These are phyloP conservation scores for Drosophila pectinifera DNA, from an alignment of 1,140 invertebrate species.

Conservation along the genomic window DNA sequence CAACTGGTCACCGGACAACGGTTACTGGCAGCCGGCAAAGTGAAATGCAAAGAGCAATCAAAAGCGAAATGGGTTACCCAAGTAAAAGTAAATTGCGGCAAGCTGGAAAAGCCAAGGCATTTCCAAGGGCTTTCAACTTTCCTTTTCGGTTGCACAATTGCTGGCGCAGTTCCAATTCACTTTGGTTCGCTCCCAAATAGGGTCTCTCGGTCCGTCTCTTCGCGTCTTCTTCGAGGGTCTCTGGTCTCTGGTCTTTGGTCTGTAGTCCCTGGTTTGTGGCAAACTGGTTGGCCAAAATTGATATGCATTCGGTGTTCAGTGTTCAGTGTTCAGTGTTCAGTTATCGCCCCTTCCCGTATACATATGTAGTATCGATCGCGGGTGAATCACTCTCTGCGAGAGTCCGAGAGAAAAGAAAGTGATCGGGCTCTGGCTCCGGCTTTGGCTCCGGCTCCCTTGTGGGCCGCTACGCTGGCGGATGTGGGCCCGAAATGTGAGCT, in stretches of 20 bases:
- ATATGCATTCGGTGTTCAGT: slow-evolving; percentile 55
- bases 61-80: slow-evolving; percentile 76
- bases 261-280: slow-evolving; percentile 7
- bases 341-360: slow-evolving; percentile 29
- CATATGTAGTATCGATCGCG: slow-evolving; percentile 31
- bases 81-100: slow-evolving; percentile 77
- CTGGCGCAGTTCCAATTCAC: slow-evolving; percentile 9
- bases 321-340: slow-evolving; percentile 50
- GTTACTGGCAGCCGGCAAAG: slow-evolving; percentile 52
- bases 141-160: slow-evolving; percentile 76
- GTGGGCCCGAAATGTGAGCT: slow-evolving; percentile 30
- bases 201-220: slow-evolving; percentile 11
- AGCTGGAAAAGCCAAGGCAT: slow-evolving; percentile 34
- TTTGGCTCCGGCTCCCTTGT: slow-evolving; percentile 19
- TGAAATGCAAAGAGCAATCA: slow-evolving; percentile 76
- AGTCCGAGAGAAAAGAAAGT: slow-evolving; percentile 66
- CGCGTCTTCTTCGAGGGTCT: slow-evolving; percentile 2
- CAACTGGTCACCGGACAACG: slow-evolving; percentile 13
- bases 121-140: slow-evolving; percentile 69
- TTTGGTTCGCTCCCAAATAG: slow-evolving; percentile 19
- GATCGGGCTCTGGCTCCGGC: slow-evolving; percentile 25
- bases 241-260: neutral
- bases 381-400: slow-evolving; percentile 60
- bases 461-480: slow-evolving; percentile 32
- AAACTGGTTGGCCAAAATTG: slow-evolving; percentile 58